These are phyloP conservation scores for Chunga burmeisteri DNA, from an alignment of 2,113 vertebrate genomes.

Conservation along the genomic window DNA sequence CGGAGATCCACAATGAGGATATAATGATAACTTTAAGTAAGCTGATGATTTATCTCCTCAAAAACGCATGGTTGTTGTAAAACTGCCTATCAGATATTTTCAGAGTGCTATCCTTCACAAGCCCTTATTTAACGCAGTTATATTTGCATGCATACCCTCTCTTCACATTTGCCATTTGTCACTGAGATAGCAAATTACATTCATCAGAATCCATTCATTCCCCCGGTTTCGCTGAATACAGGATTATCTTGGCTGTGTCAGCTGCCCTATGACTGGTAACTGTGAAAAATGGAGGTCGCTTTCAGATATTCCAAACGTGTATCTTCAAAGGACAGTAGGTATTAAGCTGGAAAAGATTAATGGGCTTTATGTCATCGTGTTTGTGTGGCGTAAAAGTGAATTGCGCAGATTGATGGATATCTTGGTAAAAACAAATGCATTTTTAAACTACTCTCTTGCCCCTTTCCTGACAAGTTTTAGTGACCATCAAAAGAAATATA, in stretches of 20 bases:
- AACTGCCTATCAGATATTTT: conserved; percentile 55
- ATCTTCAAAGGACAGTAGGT: conserved; percentile 66
- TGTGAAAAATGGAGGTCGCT: conserved; percentile 72
- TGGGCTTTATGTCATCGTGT: conserved; percentile 65
- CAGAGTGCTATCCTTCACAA: conserved; percentile 45
- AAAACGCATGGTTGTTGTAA: conserved; percentile 22
- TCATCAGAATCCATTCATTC: conserved; percentile 75
- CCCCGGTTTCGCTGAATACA: conserved; percentile 67
- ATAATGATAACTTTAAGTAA: conserved; percentile 54
- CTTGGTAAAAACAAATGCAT: conserved; percentile 74
- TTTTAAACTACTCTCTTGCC: conserved; percentile 70
- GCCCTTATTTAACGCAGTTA: conserved; percentile 59
- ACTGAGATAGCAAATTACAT: conserved; percentile 70
- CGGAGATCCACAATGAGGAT: conserved; percentile 9
- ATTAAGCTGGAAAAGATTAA: conserved; percentile 75
- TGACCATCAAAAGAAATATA: conserved; percentile 67
- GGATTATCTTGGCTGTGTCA: conserved; percentile 76
- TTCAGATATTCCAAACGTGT: conserved; percentile 65
- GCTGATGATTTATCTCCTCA: conserved; percentile 48
- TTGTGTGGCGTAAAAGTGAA: conserved; percentile 70
- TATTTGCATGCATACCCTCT: conserved; percentile 68
- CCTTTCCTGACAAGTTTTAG: conserved; percentile 62
- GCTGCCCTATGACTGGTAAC: conserved; percentile 70
- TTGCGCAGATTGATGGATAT: conserved; percentile 71
- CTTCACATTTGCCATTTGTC: conserved; percentile 70